Evolutionary conservation across 2,113 vertebrate genomes (phyloP), one percentile per base, ranked within the genome.

Genomic region (Opisthocomus hoazin): DNA sequence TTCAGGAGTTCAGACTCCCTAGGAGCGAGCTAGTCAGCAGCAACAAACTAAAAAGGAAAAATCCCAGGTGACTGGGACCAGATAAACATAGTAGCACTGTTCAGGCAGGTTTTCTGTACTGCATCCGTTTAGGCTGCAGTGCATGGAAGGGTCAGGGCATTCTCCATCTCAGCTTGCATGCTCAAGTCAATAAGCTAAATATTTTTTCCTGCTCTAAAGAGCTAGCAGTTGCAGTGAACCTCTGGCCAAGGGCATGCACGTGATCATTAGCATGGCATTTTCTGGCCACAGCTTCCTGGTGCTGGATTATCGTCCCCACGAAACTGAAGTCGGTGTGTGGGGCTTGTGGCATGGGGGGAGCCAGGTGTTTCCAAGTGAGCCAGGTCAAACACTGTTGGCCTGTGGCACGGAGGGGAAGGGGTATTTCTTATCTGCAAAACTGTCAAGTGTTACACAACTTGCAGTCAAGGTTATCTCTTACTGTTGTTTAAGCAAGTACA

Each of bases 261-360:
- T 4, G 8, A 75, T 84, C 64, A 79, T 91, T 1, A 74, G 87
- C 45, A 41, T 6, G 3, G 57, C 17, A 58, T 69, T 69, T 77
- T 65, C 50, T 1, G 0, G 48, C 57, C 23, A 32, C n/a, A 18
- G 30, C 81, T 89, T 95, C 36, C 51, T 85, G 68, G 57, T 2
- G 0, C n/a, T 94, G 63, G 37, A 19, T 56, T 61, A 34, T 26
- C 3, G 14, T 82, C 30, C 61, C 50, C 0, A 0, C 3, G 7
- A 45, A 15, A 15, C 2, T 3, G 3, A 17, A 32, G 30, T 34
- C 0, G 0, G 50, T 0, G 19, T 71, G 43, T 1, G 18, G 45
- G 50, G 43, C 87, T 88, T 0, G 0, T 78, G 53, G 21, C 2
- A 1, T 2, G 23, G 27, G 51, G 54, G 30, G 2, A 79, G 8